Evolutionary conservation across 2,797 vertebrate species (phyloP).

Genomic region (Pelochelys cantorii): DNA sequence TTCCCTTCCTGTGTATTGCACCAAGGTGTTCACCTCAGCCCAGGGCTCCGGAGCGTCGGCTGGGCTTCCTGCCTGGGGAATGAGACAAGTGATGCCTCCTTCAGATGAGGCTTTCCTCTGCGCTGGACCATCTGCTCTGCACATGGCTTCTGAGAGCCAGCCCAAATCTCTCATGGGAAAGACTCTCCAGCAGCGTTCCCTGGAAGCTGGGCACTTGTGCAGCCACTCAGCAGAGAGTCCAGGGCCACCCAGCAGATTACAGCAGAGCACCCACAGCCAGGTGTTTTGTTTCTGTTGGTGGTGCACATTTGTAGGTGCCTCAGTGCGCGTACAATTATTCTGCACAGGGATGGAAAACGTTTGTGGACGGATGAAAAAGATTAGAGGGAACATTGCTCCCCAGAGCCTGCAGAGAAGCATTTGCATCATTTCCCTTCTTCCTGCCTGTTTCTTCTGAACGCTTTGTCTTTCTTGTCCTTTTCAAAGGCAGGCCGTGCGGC

Average conservation of each 20-base stretch:
- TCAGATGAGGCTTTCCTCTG: neutral
- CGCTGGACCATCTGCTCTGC: neutral
- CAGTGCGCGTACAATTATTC: too few relatives aligned
- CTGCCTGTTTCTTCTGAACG: too few relatives aligned
- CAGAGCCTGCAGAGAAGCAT: neutral
- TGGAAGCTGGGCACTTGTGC: too few relatives aligned
- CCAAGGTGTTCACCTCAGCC: neutral
- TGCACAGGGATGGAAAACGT: too few relatives aligned
- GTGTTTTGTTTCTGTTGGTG: too few relatives aligned
- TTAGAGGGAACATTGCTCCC: too few relatives aligned
- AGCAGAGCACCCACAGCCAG: too few relatives aligned
- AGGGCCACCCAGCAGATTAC: too few relatives aligned
- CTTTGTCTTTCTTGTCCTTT: neutral
- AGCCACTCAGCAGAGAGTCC: too few relatives aligned
- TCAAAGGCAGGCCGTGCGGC: neutral
- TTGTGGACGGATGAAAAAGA: too few relatives aligned
- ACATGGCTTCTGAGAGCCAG: neutral
- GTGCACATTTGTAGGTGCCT: too few relatives aligned
- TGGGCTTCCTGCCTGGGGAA: neutral
- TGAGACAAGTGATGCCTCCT: neutral
- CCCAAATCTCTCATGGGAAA: neutral
- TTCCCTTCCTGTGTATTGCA: neutral
- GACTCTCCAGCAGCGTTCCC: neutral
- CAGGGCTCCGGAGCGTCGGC: neutral
- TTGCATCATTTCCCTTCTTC: too few relatives aligned